phyloP scores from a whole-genome alignment of 2,113 vertebrate species.

The Haemorhous mexicanus region DNA sequence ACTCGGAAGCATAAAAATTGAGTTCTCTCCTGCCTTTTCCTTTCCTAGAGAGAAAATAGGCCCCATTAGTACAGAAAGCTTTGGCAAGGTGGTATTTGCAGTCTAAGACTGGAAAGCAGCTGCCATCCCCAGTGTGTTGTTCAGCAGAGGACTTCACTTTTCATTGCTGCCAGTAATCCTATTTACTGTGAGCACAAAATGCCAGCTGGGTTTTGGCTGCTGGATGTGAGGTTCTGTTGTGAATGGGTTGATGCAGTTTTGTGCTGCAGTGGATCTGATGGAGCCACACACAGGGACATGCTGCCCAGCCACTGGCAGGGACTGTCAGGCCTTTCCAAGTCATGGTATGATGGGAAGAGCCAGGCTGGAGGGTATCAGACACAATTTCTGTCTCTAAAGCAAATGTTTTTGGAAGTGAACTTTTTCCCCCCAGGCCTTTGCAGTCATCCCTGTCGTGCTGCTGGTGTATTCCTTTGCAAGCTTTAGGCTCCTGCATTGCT shows the following conservation, averaged over 20 bases:
- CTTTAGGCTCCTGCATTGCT: neutral
- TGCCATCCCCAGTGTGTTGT: slow-evolving; percentile 25
- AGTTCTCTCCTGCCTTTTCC: slow-evolving; percentile 18
- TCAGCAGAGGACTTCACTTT: slow-evolving; percentile 25
- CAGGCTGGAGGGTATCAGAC: neutral
- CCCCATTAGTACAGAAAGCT: slow-evolving; percentile 11
- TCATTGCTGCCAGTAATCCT: slow-evolving; percentile 39
- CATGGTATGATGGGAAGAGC: neutral
- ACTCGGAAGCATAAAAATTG: neutral
- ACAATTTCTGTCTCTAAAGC: neutral
- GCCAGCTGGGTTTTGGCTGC: neutral
- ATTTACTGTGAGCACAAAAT: neutral
- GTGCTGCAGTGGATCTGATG: neutral
- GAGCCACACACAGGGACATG: fast-evolving
- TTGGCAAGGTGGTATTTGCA: slow-evolving; percentile 12
- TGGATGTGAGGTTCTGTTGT: neutral
- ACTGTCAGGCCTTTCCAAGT: neutral
- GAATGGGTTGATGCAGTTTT: neutral
- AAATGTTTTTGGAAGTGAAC: neutral
- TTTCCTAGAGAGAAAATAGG: slow-evolving; percentile 32
- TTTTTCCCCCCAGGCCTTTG: neutral
- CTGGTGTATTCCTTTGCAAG: neutral
- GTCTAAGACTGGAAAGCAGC: slow-evolving; percentile 12
- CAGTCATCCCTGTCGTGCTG: neutral
- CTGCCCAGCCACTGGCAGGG: neutral